These are phyloP conservation scores for Hemitrygon akajei DNA, from an alignment of 2,797 vertebrate genomes.

Conservation along the genomic window DNA sequence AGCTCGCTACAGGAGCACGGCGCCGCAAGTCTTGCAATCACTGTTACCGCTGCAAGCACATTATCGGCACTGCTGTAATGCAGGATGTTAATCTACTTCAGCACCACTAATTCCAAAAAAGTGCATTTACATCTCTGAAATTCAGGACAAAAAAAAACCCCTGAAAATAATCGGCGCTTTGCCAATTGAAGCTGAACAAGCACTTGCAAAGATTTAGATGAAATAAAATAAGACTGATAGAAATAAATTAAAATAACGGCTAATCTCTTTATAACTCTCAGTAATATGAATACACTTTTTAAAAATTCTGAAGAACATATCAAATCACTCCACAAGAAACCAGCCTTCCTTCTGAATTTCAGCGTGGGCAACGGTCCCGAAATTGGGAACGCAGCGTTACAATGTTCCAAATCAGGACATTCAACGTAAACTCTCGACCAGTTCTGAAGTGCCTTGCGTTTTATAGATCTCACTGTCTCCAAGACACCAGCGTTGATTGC, in stretches of 20 bases:
- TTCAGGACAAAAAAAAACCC: neutral
- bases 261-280: too few species aligned
- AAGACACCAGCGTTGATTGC: too few species aligned
- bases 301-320: too few species aligned
- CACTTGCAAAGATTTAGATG: neutral
- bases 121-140: neutral
- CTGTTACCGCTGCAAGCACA: too few species aligned
- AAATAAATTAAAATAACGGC: neutral
- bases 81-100: neutral
- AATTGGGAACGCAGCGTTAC: neutral
- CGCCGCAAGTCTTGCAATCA: neutral
- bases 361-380: too few species aligned
- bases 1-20: neutral
- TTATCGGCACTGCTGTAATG: neutral
- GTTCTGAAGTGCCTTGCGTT: neutral
- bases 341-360: too few species aligned
- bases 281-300: too few species aligned
- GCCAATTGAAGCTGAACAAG: neutral
- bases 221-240: neutral
- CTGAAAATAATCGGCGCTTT: neutral
- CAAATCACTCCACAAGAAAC: too few species aligned
- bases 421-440: too few species aligned
- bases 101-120: neutral
- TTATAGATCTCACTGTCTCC: neutral
- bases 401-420: neutral